These are phyloP conservation scores for Epicampocera succincta DNA, from an alignment of 2,888 invertebrate genomes.

Conservation along the genomic window DNA sequence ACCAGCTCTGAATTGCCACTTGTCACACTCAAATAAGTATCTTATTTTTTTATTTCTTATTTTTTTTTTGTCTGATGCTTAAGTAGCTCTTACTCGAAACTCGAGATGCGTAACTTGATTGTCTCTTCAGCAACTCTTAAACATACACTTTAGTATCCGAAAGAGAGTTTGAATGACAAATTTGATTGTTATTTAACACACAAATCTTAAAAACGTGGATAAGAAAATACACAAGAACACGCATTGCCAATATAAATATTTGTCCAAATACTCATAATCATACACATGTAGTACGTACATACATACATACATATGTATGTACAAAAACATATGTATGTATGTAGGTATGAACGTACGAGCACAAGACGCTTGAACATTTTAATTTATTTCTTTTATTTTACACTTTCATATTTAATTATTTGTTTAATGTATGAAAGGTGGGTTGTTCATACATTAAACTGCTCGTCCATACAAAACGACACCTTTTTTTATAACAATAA, in stretches of 20 bases:
- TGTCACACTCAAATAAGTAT: slow-evolving; percentile 59
- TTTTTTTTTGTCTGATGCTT: slow-evolving; percentile 54
- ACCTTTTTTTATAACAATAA: too few species aligned
- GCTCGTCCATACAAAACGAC: too few species aligned
- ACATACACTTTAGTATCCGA: slow-evolving; percentile 37
- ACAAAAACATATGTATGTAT: too few species aligned
- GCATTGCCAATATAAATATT: background rate
- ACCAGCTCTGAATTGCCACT: slow-evolving; percentile 44
- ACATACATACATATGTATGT: too few species aligned
- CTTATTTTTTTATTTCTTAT: slow-evolving; percentile 49
- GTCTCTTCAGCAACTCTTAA: slow-evolving; percentile 60
- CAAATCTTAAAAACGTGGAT: background rate
- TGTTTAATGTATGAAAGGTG: too few species aligned
- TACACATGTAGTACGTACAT: too few species aligned
- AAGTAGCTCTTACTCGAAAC: slow-evolving; percentile 58
- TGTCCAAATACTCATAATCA: background rate
- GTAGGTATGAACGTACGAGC: too few species aligned
- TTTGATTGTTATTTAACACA: slow-evolving; percentile 42
- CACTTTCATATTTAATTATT: too few species aligned
- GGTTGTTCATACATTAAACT: too few species aligned
- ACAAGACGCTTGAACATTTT: too few species aligned
- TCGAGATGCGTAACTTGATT: slow-evolving; percentile 55
- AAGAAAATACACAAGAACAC: background rate
- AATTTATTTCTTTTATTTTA: too few species aligned
- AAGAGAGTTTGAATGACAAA: slow-evolving; percentile 57